Conservation (phyloP, 2,797 vertebrate genomes). For the Enteromius anoplus region DNA sequence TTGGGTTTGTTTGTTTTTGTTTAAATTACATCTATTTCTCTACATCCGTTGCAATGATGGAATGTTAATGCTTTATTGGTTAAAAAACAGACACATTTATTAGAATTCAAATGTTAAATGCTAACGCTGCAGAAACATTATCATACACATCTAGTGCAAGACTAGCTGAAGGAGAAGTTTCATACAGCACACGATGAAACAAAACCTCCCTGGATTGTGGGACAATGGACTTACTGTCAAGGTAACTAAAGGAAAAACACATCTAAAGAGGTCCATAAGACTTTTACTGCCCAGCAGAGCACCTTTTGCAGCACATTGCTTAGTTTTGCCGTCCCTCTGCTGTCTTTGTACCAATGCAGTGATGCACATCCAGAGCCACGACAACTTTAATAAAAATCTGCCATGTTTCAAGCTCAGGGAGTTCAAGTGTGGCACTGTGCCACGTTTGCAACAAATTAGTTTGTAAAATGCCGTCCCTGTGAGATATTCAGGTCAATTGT, state of each 20-base stretch:
- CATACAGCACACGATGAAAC: not conserved
- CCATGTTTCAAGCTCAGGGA: not conserved
- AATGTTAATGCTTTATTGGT: not conserved
- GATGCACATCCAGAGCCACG: conserved; percentile 2
- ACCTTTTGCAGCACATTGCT: not conserved
- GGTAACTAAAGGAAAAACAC: not conserved
- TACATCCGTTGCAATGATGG: not conserved
- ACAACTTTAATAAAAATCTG: not conserved
- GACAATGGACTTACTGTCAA: not conserved
- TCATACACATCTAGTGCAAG: not conserved
- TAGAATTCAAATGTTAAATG: not conserved
- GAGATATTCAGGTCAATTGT: not conserved
- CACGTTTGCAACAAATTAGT: not conserved
- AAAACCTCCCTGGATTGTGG: not conserved
- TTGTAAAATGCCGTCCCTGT: not conserved
- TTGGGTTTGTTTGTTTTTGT: too few species aligned
- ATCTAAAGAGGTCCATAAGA: not conserved
- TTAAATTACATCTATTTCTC: not conserved
- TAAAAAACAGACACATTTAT: not conserved
- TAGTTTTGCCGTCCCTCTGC: not conserved
- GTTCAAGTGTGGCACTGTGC: not conserved
- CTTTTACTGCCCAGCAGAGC: not conserved
- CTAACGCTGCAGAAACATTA: not conserved
- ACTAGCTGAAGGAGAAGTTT: not conserved
- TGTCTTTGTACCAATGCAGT: not conserved